Percentiles rank a stretch among this genome's conserved stretches.
Evolutionary conservation across 2,113 vertebrate species (phyloP).

Genomic region (Gymnarchus niloticus): DNA sequence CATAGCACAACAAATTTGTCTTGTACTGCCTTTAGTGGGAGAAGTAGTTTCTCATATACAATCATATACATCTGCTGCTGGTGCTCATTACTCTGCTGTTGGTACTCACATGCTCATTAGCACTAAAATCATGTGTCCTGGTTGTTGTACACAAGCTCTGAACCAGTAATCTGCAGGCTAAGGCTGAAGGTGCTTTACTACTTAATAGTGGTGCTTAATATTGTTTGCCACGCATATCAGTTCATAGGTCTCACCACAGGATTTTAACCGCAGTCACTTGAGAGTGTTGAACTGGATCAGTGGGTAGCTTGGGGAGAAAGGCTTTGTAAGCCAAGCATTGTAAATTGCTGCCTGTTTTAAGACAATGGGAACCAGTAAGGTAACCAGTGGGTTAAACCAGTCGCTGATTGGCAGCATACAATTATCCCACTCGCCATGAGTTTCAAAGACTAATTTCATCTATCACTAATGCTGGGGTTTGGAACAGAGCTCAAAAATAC

Average conservation of each 20-base stretch:
- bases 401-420: neutral
- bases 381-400: neutral
- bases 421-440: neutral
- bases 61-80: neutral
- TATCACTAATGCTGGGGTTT: neutral
- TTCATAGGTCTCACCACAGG: neutral
- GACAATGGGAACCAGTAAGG: neutral
- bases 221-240: neutral
- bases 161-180: neutral
- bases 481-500: neutral
- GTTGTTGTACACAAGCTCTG: neutral
- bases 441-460: neutral
- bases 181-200: neutral
- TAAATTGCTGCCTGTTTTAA: neutral
- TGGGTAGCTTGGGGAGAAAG: neutral
- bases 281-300: neutral
- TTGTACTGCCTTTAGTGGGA: neutral
- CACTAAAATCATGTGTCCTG: neutral
- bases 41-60: neutral
- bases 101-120: no score
- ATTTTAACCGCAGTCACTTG: neutral
- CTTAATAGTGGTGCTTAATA: neutral
- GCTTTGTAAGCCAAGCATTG: neutral
- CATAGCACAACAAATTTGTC: neutral
- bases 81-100: neutral